Conservation (phyloP, 1,140 invertebrate genomes). For the Nasonia longicornis region DNA sequence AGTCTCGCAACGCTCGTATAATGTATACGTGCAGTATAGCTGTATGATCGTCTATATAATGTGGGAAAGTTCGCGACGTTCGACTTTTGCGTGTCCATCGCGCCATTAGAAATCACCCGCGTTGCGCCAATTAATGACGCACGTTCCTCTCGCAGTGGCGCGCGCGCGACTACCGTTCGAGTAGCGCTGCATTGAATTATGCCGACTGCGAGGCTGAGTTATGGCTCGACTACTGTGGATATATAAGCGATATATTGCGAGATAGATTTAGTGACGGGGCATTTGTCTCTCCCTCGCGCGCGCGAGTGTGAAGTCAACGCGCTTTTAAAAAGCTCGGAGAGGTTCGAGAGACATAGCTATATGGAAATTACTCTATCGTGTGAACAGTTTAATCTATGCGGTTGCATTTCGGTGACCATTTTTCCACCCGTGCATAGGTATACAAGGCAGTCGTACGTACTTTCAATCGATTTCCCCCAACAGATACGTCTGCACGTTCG, state of each 20-base stretch:
- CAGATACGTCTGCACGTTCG: too few relatives aligned
- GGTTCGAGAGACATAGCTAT: background rate
- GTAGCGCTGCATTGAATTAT: background rate
- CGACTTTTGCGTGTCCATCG: slow-evolving; percentile 25
- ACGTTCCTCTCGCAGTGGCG: background rate
- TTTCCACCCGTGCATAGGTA: too few relatives aligned
- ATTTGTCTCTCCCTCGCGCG: background rate
- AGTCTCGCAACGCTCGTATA: background rate
- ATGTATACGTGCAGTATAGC: background rate
- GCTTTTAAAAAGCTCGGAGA: background rate
- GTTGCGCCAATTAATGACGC: slow-evolving; percentile 31
- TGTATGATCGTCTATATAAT: background rate
- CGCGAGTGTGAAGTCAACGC: background rate
- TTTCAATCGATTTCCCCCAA: background rate
- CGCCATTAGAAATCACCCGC: slow-evolving; percentile 30
- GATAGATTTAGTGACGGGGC: background rate
- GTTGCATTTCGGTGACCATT: background rate
- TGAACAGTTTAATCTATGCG: background rate
- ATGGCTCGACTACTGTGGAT: background rate
- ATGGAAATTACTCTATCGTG: background rate
- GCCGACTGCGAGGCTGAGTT: slow-evolving; percentile 12
- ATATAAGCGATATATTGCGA: background rate
- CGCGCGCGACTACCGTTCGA: slow-evolving; percentile 6
- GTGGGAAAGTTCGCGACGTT: slow-evolving; percentile 42
- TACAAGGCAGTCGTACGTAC: too few relatives aligned